These are phyloP conservation scores for Hystrix cristata DNA, from an alignment of 2,113 vertebrate genomes.

Conservation along the genomic window DNA sequence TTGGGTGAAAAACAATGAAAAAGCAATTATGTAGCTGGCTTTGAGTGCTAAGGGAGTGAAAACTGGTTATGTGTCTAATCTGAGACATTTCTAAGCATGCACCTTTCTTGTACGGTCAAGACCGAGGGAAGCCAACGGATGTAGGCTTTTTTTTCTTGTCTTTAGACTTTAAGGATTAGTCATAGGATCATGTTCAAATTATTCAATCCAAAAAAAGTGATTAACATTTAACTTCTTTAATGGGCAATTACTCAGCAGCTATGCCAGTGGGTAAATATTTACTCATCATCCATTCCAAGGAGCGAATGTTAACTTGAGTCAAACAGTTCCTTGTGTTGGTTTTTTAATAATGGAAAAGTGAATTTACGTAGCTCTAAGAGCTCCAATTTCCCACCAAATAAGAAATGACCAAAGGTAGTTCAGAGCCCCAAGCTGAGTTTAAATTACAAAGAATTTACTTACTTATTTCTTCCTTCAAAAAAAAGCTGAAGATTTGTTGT, in stretches of 20 bases:
- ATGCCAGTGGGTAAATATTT: conserved; percentile 81
- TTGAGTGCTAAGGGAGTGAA: conserved; percentile 58
- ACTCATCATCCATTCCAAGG: conserved; percentile 76
- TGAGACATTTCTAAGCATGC: conserved; percentile 61
- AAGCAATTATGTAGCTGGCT: conserved; percentile 48
- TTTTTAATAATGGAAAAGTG: conserved; percentile 75
- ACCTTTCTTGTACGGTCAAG: conserved; percentile 69
- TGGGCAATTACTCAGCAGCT: conserved; percentile 82
- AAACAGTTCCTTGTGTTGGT: conserved; percentile 77
- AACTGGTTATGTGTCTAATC: conserved; percentile 63
- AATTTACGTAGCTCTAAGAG: conserved; percentile 41
- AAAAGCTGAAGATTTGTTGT: conserved; percentile 35
- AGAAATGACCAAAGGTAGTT: conserved; percentile 49
- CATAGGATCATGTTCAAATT: conserved; percentile 65
- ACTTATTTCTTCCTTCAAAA: neutral
- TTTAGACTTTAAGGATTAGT: conserved; percentile 68
- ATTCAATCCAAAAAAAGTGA: conserved; percentile 79
- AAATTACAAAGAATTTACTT: conserved; percentile 63
- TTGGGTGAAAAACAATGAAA: conserved; percentile 73
- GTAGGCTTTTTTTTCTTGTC: conserved; percentile 53
- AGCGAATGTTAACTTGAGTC: conserved; percentile 78
- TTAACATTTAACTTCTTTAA: conserved; percentile 84
- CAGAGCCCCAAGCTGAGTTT: conserved; percentile 49
- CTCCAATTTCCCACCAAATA: conserved; percentile 51
- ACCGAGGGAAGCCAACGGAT: conserved; percentile 54